Base-by-base conservation (phyloP, 1,140 invertebrate species). In the Pantala flavescens region DNA sequence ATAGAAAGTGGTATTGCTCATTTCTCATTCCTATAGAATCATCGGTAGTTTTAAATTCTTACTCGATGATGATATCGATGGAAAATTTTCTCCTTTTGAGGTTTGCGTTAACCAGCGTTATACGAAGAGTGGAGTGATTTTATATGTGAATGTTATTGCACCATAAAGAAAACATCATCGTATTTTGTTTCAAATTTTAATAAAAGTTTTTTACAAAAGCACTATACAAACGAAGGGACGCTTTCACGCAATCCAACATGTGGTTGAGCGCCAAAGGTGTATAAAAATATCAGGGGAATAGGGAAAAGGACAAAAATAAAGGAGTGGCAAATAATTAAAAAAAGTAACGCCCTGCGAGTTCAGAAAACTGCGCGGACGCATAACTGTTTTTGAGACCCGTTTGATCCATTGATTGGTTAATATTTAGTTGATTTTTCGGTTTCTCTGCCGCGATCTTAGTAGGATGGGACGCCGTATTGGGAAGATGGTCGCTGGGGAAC, bases 211-310 rank as follows among this genome's bases (percentile, higher is more conserved):
- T 63, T 63, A 63, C 14, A 63, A 63, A 63, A 63, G 49, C 49
- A 63, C 49, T 63, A 63, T 63, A 63, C 49, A 63, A 63, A 63
- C 49, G 49, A 63, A 63, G 49, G 49, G 49, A 63, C 49, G 49
- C 49, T 63, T 36, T 63, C 49, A 19, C 49, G n/a, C 49, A 63
- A 19, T 3, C 12, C 49, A 21, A 63, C 49, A 63, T 63, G 5
- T 21, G 49, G n/a, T 36, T 63, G 49, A 19, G 49, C 49, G 49
- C n/a, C 49, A 63, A 63, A 63, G n/a, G 49, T 63, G 49, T 63
- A 63, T 63, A 63, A 63, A 63, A 63, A 63, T 63, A 63, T 63
- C 49, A 21, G 49, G 49, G 49, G n/a, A 16, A 63, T 19, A 21
- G 49, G n/a, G n/a, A 21, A 21, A 21, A 19, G 49, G 49, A 19